Evolutionary conservation across 1,140 invertebrate species (phyloP).

Genomic region (Charaxes varanes): DNA sequence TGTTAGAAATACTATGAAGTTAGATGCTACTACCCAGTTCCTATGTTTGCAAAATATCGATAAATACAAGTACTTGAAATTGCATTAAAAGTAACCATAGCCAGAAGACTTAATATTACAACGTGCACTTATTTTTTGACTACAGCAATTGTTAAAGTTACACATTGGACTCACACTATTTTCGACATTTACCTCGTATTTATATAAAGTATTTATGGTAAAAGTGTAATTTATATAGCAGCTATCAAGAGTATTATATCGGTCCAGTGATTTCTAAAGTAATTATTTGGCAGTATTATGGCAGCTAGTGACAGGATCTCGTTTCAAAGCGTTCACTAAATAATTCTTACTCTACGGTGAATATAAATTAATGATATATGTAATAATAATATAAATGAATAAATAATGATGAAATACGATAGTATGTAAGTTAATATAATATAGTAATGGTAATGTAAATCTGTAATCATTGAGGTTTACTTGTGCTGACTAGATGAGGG

Average conservation of each 20-base stretch:
- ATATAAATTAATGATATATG: too few relatives aligned
- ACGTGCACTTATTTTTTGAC: too few relatives aligned
- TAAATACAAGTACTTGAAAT: too few relatives aligned
- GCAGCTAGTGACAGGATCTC: conserved; percentile 53
- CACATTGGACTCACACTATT: too few relatives aligned
- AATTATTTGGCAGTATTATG: conserved; percentile 65
- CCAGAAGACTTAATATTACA: too few relatives aligned
- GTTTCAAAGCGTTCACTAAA: conserved; percentile 48
- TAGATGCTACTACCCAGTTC: too few relatives aligned
- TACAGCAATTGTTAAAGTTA: too few relatives aligned
- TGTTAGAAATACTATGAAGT: too few relatives aligned
- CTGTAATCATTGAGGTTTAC: conserved; percentile 60
- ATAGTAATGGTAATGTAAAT: conserved; percentile 36
- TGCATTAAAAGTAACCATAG: too few relatives aligned
- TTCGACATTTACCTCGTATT: conserved; percentile 58
- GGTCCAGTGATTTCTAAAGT: conserved; percentile 37
- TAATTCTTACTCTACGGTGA: conserved; percentile 53
- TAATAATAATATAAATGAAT: too few relatives aligned
- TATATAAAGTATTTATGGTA: conserved; percentile 26
- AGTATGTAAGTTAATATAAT: conserved; percentile 45
- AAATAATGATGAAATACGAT: too few relatives aligned
- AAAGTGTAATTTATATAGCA: conserved; percentile 9
- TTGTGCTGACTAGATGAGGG: conserved; percentile 43
- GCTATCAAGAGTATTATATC: conserved; percentile 36
- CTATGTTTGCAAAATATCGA: too few relatives aligned